A percentile compares a stretch with the other conserved stretches of the same genome.
These are phyloP conservation scores for Gymnoscopelus braueri DNA, from an alignment of 2,797 vertebrate genomes.

Conservation along the genomic window DNA sequence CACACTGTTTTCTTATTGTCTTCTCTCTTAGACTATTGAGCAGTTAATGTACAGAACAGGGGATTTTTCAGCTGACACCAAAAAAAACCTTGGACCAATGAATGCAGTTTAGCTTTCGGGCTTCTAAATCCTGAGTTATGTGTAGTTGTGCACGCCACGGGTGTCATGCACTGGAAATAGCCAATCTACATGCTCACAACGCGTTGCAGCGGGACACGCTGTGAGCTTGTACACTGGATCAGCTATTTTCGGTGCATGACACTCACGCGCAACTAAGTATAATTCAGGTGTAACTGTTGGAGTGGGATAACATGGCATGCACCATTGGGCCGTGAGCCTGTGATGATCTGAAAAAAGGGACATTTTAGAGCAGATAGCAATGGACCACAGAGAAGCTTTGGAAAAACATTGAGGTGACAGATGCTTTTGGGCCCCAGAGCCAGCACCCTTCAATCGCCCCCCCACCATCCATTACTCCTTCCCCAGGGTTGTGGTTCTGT, in stretches of 20 bases:
- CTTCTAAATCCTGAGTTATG: neutral
- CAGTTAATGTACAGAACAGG: conserved; percentile 13
- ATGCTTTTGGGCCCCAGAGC: conserved; percentile 58
- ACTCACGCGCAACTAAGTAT: no score
- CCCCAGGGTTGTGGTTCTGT: conserved; percentile 66
- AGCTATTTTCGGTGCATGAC: no score
- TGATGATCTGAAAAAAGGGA: conserved; percentile 27
- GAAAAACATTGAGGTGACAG: conserved; percentile 52
- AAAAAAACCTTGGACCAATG: conserved; percentile 7
- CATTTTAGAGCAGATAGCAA: conserved; percentile 49
- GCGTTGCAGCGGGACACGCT: no score
- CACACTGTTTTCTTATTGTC: conserved; percentile 25
- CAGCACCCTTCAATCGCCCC: conserved; percentile 38
- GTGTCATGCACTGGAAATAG: no score
- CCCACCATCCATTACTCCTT: conserved; percentile 50
- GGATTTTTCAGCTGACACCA: conserved; percentile 33
- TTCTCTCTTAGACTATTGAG: conserved; percentile 28
- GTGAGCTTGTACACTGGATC: no score
- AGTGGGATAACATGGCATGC: conserved; percentile 24
- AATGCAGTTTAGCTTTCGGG: conserved; percentile 28
- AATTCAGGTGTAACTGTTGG: conserved; percentile 17
- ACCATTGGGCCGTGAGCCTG: conserved; percentile 28
- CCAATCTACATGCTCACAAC: no score
- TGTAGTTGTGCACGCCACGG: no score
- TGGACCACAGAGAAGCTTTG: conserved; percentile 49